phyloP scores from a whole-genome alignment of 2,888 invertebrate species.

The Eupithecia inturbata region DNA sequence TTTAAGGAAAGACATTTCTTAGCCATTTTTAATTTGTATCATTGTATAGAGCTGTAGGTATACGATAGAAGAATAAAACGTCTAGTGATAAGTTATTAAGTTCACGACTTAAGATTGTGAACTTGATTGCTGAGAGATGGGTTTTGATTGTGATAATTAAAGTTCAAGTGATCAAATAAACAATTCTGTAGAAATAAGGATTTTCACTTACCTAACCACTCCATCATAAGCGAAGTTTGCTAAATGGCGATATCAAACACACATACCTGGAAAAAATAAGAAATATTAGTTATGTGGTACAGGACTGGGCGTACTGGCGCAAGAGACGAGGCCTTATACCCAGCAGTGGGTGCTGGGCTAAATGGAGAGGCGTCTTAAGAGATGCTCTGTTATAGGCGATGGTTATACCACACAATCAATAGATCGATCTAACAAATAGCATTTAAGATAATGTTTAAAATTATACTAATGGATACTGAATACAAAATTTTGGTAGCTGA shows the following conservation, averaged over 20 bases:
- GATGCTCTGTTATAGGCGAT: neutral
- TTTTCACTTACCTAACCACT: constrained; percentile 33
- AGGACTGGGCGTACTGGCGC: too few relatives aligned
- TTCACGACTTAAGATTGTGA: constrained; percentile 77
- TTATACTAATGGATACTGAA: neutral
- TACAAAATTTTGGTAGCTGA: too few relatives aligned
- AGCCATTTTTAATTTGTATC: constrained; percentile 40
- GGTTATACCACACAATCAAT: neutral
- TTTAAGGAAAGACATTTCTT: constrained; percentile 37
- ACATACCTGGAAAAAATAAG: constrained; percentile 41
- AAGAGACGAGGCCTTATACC: neutral
- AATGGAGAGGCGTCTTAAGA: neutral
- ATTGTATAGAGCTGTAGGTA: constrained; percentile 44
- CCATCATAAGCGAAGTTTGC: neutral
- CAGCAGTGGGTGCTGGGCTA: neutral
- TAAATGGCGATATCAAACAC: neutral
- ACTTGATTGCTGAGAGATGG: constrained; percentile 65
- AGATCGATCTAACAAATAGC: neutral
- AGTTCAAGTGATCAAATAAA: constrained; percentile 60
- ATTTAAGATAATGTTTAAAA: neutral
- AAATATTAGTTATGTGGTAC: neutral
- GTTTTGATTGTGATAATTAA: constrained; percentile 56
- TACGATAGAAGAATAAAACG: constrained; percentile 52
- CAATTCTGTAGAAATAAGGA: constrained; percentile 45
- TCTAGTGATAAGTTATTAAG: constrained; percentile 65